Evolutionary conservation across 2,888 invertebrate species (phyloP).

Genomic region (Ctena decussata): DNA sequence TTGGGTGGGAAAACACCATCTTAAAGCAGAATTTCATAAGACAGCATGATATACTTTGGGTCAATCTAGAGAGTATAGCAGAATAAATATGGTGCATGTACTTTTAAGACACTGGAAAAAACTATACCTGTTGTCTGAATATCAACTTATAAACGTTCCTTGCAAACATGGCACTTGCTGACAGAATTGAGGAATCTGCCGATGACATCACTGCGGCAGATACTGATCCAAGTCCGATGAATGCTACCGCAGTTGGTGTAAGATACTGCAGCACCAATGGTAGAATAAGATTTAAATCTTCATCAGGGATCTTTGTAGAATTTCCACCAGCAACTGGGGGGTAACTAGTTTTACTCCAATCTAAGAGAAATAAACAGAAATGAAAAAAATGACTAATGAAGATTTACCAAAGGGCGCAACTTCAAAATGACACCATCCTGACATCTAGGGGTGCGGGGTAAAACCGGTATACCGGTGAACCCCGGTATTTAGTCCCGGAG

Average conservation of each 20-base stretch:
- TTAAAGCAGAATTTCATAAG: too few species aligned
- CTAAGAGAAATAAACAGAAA: conserved; percentile 89
- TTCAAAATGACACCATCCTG: too few species aligned
- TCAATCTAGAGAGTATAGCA: too few species aligned
- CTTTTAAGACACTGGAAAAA: too few species aligned
- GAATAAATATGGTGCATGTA: too few species aligned
- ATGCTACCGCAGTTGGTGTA: conserved; percentile 98
- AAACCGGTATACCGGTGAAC: too few species aligned
- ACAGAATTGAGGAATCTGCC: conserved; percentile 99
- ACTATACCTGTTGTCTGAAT: conserved; percentile 96
- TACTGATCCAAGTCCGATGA: conserved; percentile 99
- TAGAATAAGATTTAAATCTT: conserved; percentile 96
- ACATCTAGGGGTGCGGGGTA: too few species aligned
- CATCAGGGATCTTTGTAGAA: conserved; percentile 75
- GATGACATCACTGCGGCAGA: conserved; percentile 99
- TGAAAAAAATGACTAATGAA: too few species aligned
- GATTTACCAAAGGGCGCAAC: too few species aligned
- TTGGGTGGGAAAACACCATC: too few species aligned
- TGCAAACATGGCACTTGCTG: conserved; percentile 99
- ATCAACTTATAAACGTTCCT: conserved; percentile 99
- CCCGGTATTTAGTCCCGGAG: too few species aligned
- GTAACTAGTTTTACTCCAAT: conserved; percentile 98
- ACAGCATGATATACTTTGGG: too few species aligned
- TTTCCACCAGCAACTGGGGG: conserved; percentile 79
- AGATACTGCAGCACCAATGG: conserved; percentile 99